A percentile compares a stretch with the other conserved stretches of the same genome.
These are phyloP conservation scores for Aurelia coerulea DNA, from an alignment of 30 jellyfish, hydroid and myxozoan species.

Conservation along the genomic window DNA sequence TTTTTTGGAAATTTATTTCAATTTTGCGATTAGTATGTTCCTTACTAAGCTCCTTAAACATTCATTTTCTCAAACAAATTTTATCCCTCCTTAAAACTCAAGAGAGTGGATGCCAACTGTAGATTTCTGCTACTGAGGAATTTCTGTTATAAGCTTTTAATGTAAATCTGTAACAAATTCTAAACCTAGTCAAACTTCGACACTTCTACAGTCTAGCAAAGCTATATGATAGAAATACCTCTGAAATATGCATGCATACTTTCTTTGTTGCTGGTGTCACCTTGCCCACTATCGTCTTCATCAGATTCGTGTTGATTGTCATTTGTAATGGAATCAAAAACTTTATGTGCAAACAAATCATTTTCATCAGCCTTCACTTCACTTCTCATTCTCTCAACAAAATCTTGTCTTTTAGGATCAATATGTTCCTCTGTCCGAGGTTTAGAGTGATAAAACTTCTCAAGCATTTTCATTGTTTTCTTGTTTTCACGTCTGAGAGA, in stretches of 20 bases:
- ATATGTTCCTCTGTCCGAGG: neutral
- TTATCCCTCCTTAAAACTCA: no score
- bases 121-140: no score
- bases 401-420: neutral
- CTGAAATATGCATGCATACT: neutral
- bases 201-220: no score
- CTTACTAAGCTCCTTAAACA: no score
- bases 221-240: no score
- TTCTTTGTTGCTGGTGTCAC: neutral
- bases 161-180: no score
- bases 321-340: slow-evolving; percentile 30
- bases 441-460: slow-evolving; percentile 54
- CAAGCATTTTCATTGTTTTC: slow-evolving; percentile 79
- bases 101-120: no score
- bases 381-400: slow-evolving; percentile 17
- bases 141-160: no score
- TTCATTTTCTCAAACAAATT: no score
- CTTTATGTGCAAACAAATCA: neutral
- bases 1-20: no score
- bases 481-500: slow-evolving; percentile 82
- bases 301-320: neutral
- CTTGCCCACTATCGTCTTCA: neutral
- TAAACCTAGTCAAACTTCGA: no score
- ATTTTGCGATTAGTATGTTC: no score
- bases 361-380: slow-evolving; percentile 32